Evolutionary conservation across 2,113 vertebrate genomes (phyloP), one percentile per base, ranked within the genome.

Genomic region (Cercopithecus mona): DNA sequence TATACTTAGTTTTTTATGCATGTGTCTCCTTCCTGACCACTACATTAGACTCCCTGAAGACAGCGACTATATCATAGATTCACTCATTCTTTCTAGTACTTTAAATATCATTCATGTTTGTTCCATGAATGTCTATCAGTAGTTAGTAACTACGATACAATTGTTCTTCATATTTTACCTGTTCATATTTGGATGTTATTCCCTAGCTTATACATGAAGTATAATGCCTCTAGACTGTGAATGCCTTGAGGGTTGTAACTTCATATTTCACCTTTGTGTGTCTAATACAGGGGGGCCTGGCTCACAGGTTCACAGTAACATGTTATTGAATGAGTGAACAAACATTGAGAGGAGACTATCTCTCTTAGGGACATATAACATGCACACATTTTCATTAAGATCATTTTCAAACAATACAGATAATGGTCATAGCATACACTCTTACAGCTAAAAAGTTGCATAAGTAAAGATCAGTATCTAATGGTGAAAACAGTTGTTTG

Each of bases 131-230:
- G 5, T 45, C 55, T 80, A 23, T 13, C 48, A 75, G 30, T 92
- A 80, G 57, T 89, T 12, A 9, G 78, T 66, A 59, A 43, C n/a
- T 61, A 80, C 48, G 88, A 73, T 75, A 27, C 2, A 68, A 79
- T 27, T 88, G 16, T 86, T 68, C 73, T 13, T 8, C 78, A 20
- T 57, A 79, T 88, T 91, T 79, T 23, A 73, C 32, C 12, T 94
- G 59, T 9, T 88, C 48, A 84, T 84, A 80, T 95, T 81, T 95
- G 75, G 38, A 78, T 87, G 55, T 82, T 57, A 91, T 32, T 59
- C 0, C 78, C 68, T 68, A 86, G 20, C 25, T 95, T 75, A 72
- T 73, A 55, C 9, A 75, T 93, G 64, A 84, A n/a, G 23, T 83
- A 8, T 55, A 90, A 79, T 80, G 30, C 20, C 11, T 96, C 23